Evolutionary conservation across 2,888 invertebrate species (phyloP), one percentile per base, ranked within the genome.

Genomic region (Eupithecia insigniata): DNA sequence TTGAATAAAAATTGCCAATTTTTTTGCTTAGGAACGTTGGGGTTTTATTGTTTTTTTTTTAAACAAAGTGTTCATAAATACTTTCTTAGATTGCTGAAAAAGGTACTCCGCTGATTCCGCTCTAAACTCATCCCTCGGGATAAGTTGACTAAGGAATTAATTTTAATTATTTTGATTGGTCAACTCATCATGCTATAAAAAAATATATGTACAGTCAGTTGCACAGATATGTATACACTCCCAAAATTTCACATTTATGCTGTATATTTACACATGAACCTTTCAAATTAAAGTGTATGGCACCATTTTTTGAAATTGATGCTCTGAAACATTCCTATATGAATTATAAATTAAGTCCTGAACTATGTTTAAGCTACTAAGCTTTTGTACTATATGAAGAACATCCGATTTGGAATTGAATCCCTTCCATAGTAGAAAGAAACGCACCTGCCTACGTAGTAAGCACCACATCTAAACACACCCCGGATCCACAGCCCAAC

Each of bases 381-480:
- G 36, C 70, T 30, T 67, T 66, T 82, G 82, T 79, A 81, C 76
- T 79, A 79, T 88, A 88, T 87, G 88, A 89, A 87, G 86, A 84
- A 55, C 69, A 71, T 83, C 78, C 75, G 76, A 88, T 86, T 84
- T 85, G 85, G 84, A 87, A 88, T 88, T 86, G 86, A 84, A 87
- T 84, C 85, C 85, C 79, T 83, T 81, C 79, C 78, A 80, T 81
- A 83, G 83, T 86, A 85, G 80, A 83, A 79, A 85, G 80, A 83
- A 79, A 83, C 85, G 82, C 90, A 90, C 89, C 89, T 90, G 90
- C 85, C 80, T 66, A 64, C 69, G 81, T 43, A n/a, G n/a, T n/a
- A n/a, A n/a, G n/a, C n/a, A 79, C 75, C 65, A 70, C 71, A 84
- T 83, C 85, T 85, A 71, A 71, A 69, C 70, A 67, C 69, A 67